Percentiles rank a stretch among this genome's conserved stretches.
These are phyloP conservation scores for Schrankia costaestrigalis DNA, from an alignment of 2,888 invertebrate genomes.

Conservation along the genomic window DNA sequence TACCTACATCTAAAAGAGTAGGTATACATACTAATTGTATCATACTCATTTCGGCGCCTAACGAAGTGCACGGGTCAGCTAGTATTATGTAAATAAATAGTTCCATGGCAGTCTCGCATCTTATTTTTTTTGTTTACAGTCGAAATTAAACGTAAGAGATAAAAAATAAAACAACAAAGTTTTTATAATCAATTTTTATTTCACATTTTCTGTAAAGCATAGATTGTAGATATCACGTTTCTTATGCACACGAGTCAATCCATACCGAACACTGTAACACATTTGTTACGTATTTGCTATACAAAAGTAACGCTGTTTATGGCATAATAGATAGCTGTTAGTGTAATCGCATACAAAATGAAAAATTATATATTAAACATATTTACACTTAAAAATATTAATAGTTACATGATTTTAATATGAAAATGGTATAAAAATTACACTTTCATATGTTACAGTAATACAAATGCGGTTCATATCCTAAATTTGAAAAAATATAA, in stretches of 20 bases:
- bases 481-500: constrained; percentile 77
- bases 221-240: constrained; percentile 80
- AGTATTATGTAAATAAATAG: no score
- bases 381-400: constrained; percentile 75
- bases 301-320: constrained; percentile 70
- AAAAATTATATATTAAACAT: constrained; percentile 67
- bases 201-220: constrained; percentile 79
- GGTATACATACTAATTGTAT: no score
- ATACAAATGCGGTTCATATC: constrained; percentile 74
- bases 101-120: no score
- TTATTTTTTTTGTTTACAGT: no score
- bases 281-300: constrained; percentile 67
- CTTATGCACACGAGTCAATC: constrained; percentile 77
- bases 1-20: no score
- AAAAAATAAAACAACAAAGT: constrained; percentile 15
- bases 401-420: constrained; percentile 79
- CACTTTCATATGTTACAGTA: constrained; percentile 74
- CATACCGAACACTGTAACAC: constrained; percentile 70
- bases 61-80: no score
- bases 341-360: constrained; percentile 73
- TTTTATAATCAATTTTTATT: constrained; percentile 76
- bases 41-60: no score
- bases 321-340: constrained; percentile 72
- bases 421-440: constrained; percentile 81
- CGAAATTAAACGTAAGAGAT: background rate